These are phyloP conservation scores for Phaonia tiefii DNA, from an alignment of 2,888 invertebrate genomes.

Conservation along the genomic window DNA sequence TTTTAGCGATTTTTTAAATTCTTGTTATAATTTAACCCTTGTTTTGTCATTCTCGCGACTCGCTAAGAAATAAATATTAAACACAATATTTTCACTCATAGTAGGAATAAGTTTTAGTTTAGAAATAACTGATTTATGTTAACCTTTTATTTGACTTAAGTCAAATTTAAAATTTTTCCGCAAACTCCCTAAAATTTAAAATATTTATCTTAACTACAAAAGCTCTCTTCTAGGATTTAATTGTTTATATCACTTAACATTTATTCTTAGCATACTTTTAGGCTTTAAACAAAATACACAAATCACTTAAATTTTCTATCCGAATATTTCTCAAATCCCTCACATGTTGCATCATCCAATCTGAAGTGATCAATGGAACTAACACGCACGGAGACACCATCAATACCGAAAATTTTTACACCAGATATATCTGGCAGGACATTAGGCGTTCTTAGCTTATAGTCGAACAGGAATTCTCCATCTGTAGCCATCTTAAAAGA, in stretches of 20 bases:
- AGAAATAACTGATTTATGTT: too few species aligned
- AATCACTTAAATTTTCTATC: conserved; percentile 46
- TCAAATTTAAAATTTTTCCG: too few species aligned
- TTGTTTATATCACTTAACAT: background rate
- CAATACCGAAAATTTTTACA: conserved; percentile 55
- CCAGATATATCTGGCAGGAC: conserved; percentile 46
- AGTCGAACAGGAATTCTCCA: conserved; percentile 45
- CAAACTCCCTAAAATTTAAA: too few species aligned
- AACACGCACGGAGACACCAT: conserved; percentile 42
- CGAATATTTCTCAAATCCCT: conserved; percentile 52
- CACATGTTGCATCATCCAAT: conserved; percentile 27
- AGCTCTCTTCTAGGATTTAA: background rate
- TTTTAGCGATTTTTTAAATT: too few species aligned
- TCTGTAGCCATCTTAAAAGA: conserved; percentile 57
- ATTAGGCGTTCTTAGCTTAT: conserved; percentile 48
- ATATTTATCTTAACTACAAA: too few species aligned
- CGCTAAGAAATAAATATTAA: too few species aligned
- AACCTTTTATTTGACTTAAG: too few species aligned
- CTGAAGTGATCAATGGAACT: conserved; percentile 48
- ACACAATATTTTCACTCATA: too few species aligned
- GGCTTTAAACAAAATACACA: background rate
- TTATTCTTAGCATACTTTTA: background rate
- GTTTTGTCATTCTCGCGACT: too few species aligned
- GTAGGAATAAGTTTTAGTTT: too few species aligned
- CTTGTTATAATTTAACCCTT: too few species aligned